Base-by-base conservation (phyloP, 2,797 vertebrate species). In the Bovichtus diacanthus region DNA sequence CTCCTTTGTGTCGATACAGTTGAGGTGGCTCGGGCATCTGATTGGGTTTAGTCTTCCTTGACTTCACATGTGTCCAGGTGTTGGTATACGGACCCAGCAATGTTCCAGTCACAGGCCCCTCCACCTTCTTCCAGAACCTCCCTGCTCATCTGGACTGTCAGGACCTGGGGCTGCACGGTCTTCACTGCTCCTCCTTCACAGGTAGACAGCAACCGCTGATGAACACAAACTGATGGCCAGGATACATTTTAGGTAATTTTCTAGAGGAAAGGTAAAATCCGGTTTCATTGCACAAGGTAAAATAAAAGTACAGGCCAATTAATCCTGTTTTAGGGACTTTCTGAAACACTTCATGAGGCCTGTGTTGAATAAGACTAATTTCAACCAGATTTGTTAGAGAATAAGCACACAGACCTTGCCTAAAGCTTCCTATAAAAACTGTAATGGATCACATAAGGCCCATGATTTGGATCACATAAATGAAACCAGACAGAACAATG, bases 61-160 rank as follows among this genome's bases (percentile, higher is more conserved):
- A 95, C 88, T 64, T 58, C 31, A 16, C 39, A 19, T 83, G 63
- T 78, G 60, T 71, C 47, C 63, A 96, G 76, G 78, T 96, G 54
- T 74, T 95, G 64, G 81, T 94, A 38, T 95, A 93, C 73, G 85
- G 88, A 78, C 93, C 95, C 46, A 91, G 91, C 66, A 93, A 92
- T 58, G 69, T 95, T 82, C 94, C 95, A 5, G 18, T 95, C 56
- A 76, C 83, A 70, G 70, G 70, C 21, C 81, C 86, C 23, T 80
- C 83, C 27, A 66, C 66, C 64, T 95, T 95, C 81, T 78, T 95
- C 70, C 87, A 81, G 59, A 85, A 68, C 25, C 86, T 96, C 47
- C 82, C 91, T 64, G 54, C 75, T 66, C 68, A 84, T 49, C 79
- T 95, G 71, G 76, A 89, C 79, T 94, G 82, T 86, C 61, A 76